Conservation (phyloP, 2,888 invertebrate genomes). For the Homarus gammarus region DNA sequence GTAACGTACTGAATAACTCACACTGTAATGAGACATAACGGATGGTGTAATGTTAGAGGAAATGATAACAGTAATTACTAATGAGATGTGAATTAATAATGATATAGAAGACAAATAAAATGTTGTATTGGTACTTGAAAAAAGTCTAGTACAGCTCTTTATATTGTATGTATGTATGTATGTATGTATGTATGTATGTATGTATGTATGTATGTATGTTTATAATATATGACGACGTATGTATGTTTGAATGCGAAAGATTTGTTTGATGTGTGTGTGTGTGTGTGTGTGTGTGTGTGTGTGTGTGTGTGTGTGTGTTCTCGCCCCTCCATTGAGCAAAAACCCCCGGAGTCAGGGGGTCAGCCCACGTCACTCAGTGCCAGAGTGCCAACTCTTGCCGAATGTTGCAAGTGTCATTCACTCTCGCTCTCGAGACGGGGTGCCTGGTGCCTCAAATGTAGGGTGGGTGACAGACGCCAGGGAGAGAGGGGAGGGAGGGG, state of each 20-base stretch:
- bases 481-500: not conserved
- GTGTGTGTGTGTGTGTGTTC: not conserved
- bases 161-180: conserved; percentile 28
- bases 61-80: too few relatives aligned
- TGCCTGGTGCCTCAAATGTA: not conserved
- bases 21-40: too few relatives aligned
- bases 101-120: too few relatives aligned
- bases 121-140: too few relatives aligned
- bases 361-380: not conserved
- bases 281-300: conserved; percentile 8
- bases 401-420: not conserved
- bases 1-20: too few relatives aligned
- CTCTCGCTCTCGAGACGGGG: not conserved
- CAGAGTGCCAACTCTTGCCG: not conserved
- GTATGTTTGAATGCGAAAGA: not conserved
- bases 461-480: not conserved
- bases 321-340: not conserved
- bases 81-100: too few relatives aligned
- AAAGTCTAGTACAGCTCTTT: too few relatives aligned
- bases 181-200: conserved; percentile 26
- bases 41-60: too few relatives aligned
- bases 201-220: conserved; percentile 21
- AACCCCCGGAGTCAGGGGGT: not conserved
- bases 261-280: conserved; percentile 6
- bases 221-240: not conserved